phyloP scores from a whole-genome alignment of 2,797 vertebrate species.

The Simalia tracyae region DNA sequence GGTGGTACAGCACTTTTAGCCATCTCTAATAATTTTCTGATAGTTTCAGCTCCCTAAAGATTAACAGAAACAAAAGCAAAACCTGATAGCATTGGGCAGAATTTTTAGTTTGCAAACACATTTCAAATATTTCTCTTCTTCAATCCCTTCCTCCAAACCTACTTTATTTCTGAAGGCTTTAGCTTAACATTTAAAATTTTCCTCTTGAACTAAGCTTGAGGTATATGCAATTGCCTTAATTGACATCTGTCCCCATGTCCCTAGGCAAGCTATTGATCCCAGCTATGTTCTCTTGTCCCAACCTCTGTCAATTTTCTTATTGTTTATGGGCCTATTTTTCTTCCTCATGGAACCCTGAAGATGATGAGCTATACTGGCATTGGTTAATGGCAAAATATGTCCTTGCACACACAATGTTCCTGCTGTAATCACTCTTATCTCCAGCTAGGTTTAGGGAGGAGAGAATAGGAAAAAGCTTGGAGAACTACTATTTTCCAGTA shows the following conservation, averaged over 20 bases:
- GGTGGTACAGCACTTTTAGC: slow-evolving; percentile 89
- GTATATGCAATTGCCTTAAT: background rate
- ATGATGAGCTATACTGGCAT: background rate
- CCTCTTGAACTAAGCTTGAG: background rate
- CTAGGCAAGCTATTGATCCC: background rate
- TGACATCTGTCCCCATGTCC: background rate
- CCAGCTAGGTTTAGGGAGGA: background rate
- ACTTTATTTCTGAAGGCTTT: background rate
- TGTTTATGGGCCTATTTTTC: background rate
- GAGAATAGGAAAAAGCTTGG: background rate
- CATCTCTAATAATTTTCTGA: slow-evolving; percentile 85
- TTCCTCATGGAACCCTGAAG: background rate
- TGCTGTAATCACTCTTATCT: background rate
- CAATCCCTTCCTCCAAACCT: background rate
- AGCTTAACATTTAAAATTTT: background rate
- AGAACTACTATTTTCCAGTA: background rate
- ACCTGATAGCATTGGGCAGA: background rate
- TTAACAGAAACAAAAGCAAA: slow-evolving; percentile 21
- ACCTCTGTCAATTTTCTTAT: background rate
- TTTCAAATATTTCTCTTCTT: background rate
- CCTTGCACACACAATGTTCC: background rate
- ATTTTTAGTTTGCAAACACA: background rate
- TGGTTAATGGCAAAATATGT: background rate
- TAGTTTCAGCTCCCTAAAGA: slow-evolving; percentile 85
- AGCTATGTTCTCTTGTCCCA: background rate